phyloP scores from a whole-genome alignment of 2,113 vertebrate genomes.

The Rhadina sibilatrix region DNA sequence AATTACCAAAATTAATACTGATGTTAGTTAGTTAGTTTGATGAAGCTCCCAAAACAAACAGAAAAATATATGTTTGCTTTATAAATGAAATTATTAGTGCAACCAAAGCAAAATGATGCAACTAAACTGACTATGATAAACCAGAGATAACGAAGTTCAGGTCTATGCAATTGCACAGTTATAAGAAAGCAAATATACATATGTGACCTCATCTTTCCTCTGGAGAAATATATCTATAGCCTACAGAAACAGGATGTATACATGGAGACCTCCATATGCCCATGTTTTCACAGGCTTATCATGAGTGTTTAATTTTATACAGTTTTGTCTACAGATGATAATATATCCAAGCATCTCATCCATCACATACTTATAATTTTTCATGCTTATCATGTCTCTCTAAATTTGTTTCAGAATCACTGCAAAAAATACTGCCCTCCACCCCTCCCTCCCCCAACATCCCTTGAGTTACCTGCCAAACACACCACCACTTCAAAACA shows the following conservation, averaged over 20 bases:
- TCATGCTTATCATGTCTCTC: background rate
- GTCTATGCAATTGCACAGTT: background rate
- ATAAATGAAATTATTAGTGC: background rate
- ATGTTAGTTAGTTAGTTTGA: background rate
- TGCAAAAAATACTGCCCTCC: background rate
- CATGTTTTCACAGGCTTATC: background rate
- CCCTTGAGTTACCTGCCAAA: fast-evolving
- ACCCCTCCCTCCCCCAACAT: fast-evolving
- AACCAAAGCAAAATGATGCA: background rate
- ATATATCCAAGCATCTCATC: background rate
- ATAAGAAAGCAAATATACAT: background rate
- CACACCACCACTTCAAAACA: background rate
- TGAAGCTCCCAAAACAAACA: background rate
- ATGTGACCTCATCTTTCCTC: background rate
- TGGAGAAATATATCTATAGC: background rate
- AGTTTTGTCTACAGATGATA: background rate
- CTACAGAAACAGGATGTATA: background rate
- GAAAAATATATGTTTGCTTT: background rate
- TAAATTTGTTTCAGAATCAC: background rate
- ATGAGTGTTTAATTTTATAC: background rate
- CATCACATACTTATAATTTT: background rate
- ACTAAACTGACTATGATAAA: background rate
- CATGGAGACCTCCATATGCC: background rate
- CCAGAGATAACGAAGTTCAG: background rate
- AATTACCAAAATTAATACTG: background rate